Base-by-base conservation (phyloP, 2,888 invertebrate species). In the Scelioninae gen. 1 region DNA sequence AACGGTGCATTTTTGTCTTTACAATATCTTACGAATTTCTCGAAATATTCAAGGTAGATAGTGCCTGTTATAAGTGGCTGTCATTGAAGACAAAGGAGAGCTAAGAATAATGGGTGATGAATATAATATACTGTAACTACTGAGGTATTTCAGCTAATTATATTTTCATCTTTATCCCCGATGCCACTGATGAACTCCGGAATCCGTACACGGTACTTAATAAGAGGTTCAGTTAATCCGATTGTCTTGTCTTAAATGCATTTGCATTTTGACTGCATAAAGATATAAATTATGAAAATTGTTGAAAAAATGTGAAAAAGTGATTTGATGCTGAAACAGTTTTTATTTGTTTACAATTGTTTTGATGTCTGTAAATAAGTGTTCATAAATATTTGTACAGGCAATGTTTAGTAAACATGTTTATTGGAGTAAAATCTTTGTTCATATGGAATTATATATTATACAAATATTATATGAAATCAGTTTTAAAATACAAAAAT, bases 211-310 rank as follows among this genome's bases (percentile, higher is more conserved):
- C 32, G 40, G 15, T 56, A 56, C 55, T 63, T 77, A 77, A 77
- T 66, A 76, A 66, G 51, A 68, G 66, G 53, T 60, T 16, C 38
- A 43, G 60, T 60, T 66, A 68, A 66, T 66, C 75, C 58, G 75
- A 75, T 75, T 49, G 58, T 76, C 76, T 51, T 76, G 58, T 76
- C 66, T 76, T 75, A 51, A 76, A 66, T 66, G 13, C 49, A 76
- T 76, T 66, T 55, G 66, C 76, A 76, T 76, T 76, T 76, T 76
- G 76, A 76, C 68, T 66, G 66, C 66, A 66, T 66, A 60, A 58
- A 68, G 66, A 76, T 66, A 60, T 51, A 60, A 23, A 10, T 38
- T 60, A 43, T 34, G 10, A 40, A n/a, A n/a, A n/a, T n/a, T n/a
- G n/a, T n/a, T n/a, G n/a, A n/a, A n/a, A n/a, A n/a, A n/a, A n/a